Conservation (phyloP, 2,888 invertebrate genomes). For the Magallana nippona region DNA sequence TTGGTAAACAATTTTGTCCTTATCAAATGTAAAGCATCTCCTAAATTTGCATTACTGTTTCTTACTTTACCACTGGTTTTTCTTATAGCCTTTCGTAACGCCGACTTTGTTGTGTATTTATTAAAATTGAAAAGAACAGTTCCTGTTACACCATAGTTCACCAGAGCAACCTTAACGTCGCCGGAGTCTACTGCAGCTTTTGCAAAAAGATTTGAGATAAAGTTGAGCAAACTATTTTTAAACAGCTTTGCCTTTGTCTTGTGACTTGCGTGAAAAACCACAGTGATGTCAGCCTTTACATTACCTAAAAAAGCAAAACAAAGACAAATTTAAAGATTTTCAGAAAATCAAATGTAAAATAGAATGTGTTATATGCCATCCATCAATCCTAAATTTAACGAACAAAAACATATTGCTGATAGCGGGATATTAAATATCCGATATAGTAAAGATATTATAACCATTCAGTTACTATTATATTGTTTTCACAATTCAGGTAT, state of each 20-base stretch:
- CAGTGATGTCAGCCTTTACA: slow-evolving; percentile 62
- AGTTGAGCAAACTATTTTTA: slow-evolving; percentile 56
- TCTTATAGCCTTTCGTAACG: slow-evolving; percentile 39
- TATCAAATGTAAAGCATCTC: slow-evolving; percentile 26
- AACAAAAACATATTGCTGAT: no score
- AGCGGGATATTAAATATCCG: no score
- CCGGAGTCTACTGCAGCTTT: slow-evolving; percentile 60
- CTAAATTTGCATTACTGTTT: slow-evolving; percentile 47
- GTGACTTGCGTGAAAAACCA: slow-evolving; percentile 61
- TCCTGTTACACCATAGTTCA: slow-evolving; percentile 75
- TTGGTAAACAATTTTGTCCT: slow-evolving; percentile 42
- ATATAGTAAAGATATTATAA: no score
- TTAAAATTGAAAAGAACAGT: slow-evolving; percentile 61
- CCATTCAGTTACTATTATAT: no score
- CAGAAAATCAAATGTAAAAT: not conserved
- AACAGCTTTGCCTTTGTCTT: slow-evolving; percentile 57
- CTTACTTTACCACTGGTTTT: slow-evolving; percentile 44
- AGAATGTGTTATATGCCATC: no score
- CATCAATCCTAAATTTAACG: no score
- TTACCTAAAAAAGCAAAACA: slow-evolving; percentile 48
- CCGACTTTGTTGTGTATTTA: slow-evolving; percentile 50
- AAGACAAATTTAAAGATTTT: not conserved
- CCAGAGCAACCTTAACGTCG: slow-evolving; percentile 68
- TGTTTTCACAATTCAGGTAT: no score
- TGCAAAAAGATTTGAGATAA: slow-evolving; percentile 56